Base-by-base conservation (phyloP, 2,113 vertebrate genomes). In the Gavialis gangeticus region DNA sequence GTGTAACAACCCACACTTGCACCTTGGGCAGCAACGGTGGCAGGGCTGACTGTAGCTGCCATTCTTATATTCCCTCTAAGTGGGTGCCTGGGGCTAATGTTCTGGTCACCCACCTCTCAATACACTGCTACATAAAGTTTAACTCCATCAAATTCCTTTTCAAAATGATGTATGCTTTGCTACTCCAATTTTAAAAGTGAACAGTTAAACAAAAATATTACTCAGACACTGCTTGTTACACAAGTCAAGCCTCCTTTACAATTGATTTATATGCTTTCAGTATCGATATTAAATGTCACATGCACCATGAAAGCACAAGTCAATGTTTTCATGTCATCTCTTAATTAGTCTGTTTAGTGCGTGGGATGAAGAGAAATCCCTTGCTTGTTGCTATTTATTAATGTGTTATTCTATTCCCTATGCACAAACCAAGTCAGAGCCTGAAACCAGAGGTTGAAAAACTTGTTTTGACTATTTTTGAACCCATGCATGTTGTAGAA, bases 301-400 rank as follows among this genome's bases (percentile, higher is more conserved):
- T 30, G 34, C 17, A 63, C 34, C 2, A 25, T 0, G 0, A 69
- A 69, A 19, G 1, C n/a, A 77, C 13, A 55, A 5, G 13, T 62
- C 63, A 78, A 19, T 75, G 13, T 6, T 21, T 89, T 12, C 18
- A 18, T 71, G 75, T 91, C 27, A 22, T 63, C 8, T 10, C 55
- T 15, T 75, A 75, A 76, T 1, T 14, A 12, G 0, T 56, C 0
- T 5, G 14, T 79, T 84, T 92, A 37, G 10, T 11, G 3, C 16
- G 34, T 2, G 82, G 5, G 14, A 54, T 10, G 22, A 21, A 34
- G 89, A 30, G 0, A 10, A 78, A 15, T 86, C 28, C 64, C 6
- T 34, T 80, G 6, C 3, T 21, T 58, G 0, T 62, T 90, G 19
- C 1, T 82, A 2, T 82, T 75, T 77, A 7, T 21, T 84, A 46